Conservation (phyloP, 2,888 invertebrate genomes). For the Suillia variegata region DNA sequence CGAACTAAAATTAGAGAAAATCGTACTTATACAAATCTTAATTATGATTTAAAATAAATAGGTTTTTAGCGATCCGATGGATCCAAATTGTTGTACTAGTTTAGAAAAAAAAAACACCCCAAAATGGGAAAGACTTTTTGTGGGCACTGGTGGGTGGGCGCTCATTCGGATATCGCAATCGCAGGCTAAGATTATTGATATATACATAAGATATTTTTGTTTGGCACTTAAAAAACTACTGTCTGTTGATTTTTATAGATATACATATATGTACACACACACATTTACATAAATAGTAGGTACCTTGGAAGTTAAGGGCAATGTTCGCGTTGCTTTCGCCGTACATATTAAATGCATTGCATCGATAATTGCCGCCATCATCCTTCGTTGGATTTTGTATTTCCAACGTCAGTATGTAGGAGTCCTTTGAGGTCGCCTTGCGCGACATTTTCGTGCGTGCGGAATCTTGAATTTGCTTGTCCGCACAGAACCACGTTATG, state of each 20-base stretch:
- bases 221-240: no score
- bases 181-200: no score
- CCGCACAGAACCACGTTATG: conserved; percentile 94
- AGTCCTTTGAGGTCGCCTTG: conserved; percentile 87
- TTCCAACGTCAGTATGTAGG: conserved; percentile 89
- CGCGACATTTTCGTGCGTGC: conserved; percentile 86
- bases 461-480: conserved; percentile 81
- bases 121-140: no score
- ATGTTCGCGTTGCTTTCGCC: conserved; percentile 99
- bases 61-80: no score
- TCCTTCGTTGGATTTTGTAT: conserved; percentile 93
- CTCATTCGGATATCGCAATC: no score
- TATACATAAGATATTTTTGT: neutral
- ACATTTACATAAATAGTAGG: conserved; percentile 18
- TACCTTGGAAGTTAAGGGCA: conserved; percentile 98
- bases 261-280: conserved; percentile 6
- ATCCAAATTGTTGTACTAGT: no score
- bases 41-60: no score
- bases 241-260: neutral
- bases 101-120: no score
- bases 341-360: conserved; percentile 97
- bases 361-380: conserved; percentile 98
- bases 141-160: no score
- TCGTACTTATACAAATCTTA: no score
- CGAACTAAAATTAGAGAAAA: no score